phyloP scores from a whole-genome alignment of 1,140 invertebrate species.

The Maniola jurtina region DNA sequence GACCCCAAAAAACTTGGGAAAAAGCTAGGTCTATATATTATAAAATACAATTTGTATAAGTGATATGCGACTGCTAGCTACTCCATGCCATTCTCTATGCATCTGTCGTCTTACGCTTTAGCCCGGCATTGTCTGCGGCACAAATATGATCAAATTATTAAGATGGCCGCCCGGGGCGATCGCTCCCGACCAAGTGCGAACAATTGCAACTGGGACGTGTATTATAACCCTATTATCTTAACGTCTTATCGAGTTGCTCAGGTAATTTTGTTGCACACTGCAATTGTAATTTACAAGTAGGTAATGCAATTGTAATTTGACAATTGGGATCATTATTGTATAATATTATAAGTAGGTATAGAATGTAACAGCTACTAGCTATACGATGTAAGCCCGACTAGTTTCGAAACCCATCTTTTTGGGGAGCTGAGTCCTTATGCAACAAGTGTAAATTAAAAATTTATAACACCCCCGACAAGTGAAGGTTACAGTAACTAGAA shows the following conservation, averaged over 20 bases:
- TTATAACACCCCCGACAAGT: no score
- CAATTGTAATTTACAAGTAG: background rate
- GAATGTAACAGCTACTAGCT: no score
- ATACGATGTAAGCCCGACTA: no score
- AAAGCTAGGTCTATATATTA: no score
- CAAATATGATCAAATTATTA: slow-evolving; percentile 78
- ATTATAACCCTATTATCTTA: slow-evolving; percentile 46
- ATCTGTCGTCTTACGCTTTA: slow-evolving; percentile 64
- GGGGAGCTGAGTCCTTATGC: no score
- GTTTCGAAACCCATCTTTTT: no score
- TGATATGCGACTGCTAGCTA: slow-evolving; percentile 3
- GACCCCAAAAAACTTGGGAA: no score
- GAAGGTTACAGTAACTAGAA: no score
- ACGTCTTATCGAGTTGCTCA: slow-evolving; percentile 36
- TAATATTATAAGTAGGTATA: no score
- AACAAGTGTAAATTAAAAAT: no score
- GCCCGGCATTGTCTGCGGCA: slow-evolving; percentile 70
- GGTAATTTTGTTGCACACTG: slow-evolving; percentile 27
- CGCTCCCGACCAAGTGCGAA: slow-evolving; percentile 47
- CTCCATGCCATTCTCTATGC: slow-evolving; percentile 43
- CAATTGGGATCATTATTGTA: slow-evolving; percentile 5
- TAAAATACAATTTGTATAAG: no score
- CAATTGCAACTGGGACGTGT: slow-evolving; percentile 44
- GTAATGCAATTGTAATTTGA: background rate
- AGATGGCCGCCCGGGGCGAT: slow-evolving; percentile 58